Evolutionary conservation across 2,113 vertebrate genomes (phyloP).

Genomic region (Istiophorus platypterus): DNA sequence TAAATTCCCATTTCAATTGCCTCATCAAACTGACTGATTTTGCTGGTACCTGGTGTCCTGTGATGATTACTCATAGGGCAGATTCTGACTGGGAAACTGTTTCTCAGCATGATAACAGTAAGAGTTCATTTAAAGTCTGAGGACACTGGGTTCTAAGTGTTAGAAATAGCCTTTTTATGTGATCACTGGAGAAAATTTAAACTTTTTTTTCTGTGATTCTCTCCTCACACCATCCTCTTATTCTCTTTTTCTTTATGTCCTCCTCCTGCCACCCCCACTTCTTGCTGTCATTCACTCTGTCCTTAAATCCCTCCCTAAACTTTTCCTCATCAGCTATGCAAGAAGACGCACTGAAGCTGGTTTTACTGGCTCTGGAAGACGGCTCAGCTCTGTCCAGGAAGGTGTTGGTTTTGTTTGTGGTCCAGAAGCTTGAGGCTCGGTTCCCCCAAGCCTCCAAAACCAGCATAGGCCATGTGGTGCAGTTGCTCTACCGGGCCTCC

Average conservation of each 20-base stretch:
- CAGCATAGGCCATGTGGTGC: constrained; percentile 98
- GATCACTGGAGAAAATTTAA: not conserved
- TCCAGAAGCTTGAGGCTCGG: constrained; percentile 95
- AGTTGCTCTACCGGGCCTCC: constrained; percentile 97
- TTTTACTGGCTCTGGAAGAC: constrained; percentile 95
- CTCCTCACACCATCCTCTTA: not conserved
- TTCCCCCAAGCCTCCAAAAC: constrained; percentile 99
- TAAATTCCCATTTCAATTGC: not conserved
- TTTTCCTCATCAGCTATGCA: constrained; percentile 90
- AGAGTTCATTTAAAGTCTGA: constrained; percentile 78
- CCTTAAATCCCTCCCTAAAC: not conserved
- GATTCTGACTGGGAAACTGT: constrained; percentile 82
- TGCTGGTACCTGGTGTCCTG: constrained; percentile 66
- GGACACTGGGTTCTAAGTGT: constrained; percentile 57
- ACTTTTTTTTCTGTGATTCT: constrained; percentile 3
- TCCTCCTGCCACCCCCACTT: not conserved
- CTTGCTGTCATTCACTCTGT: not conserved
- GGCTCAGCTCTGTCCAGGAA: constrained; percentile 97
- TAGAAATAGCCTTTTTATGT: not conserved
- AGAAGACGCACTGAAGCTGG: constrained; percentile 96
- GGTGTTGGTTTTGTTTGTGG: constrained; percentile 97
- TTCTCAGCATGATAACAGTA: constrained; percentile 81
- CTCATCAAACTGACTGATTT: constrained; percentile 28
- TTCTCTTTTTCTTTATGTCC: not conserved
- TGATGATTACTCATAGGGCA: constrained; percentile 88